Evolutionary conservation across 2,797 vertebrate genomes (phyloP).

Genomic region (Lophius americanus): DNA sequence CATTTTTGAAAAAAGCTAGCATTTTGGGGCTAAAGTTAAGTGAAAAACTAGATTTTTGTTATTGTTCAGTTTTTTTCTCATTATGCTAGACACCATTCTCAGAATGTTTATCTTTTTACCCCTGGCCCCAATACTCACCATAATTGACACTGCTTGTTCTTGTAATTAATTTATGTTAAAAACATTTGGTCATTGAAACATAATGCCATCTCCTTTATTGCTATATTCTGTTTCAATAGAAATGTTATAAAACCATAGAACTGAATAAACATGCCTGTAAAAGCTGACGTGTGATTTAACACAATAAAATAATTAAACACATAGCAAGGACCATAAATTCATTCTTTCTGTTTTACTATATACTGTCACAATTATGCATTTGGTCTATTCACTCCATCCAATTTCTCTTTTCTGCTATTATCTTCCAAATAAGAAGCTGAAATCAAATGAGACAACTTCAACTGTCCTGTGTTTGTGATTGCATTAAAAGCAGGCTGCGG

Average conservation of each 20-base stretch:
- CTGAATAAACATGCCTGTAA: constrained; percentile 27
- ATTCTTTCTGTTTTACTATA: neutral
- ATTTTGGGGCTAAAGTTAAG: neutral
- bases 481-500: constrained; percentile 41
- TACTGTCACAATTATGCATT: neutral
- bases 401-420: neutral
- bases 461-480: constrained; percentile 41
- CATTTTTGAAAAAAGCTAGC: neutral
- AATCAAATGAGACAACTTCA: constrained; percentile 41
- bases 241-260: constrained; percentile 31
- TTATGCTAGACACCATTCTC: no score
- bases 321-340: constrained; percentile 3
- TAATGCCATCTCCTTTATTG: neutral
- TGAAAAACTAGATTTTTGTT: neutral
- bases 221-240: neutral
- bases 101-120: neutral
- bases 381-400: neutral
- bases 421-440: constrained; percentile 17
- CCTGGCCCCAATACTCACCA: neutral
- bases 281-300: constrained; percentile 24
- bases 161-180: constrained; percentile 13
- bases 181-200: neutral
- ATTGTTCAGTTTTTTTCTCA: constrained; percentile 4
- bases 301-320: constrained; percentile 30
- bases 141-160: neutral